Evolutionary conservation across 2,888 invertebrate species (phyloP).

Genomic region (Nymphalis c-album): DNA sequence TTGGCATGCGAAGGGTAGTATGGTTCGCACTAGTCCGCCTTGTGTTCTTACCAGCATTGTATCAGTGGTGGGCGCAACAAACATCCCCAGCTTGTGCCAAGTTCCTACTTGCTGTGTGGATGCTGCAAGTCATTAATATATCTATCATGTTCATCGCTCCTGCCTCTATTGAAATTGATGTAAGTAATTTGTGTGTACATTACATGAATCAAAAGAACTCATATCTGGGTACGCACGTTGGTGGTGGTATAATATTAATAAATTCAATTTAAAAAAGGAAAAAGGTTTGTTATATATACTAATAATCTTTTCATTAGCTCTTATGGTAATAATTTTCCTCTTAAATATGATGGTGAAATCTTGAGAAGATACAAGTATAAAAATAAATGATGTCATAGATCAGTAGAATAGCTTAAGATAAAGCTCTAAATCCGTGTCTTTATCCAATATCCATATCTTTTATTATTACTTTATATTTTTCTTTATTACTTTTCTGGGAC

Average conservation of each 20-base stretch:
- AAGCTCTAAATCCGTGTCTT: no score
- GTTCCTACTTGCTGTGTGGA: slow-evolving; percentile 89
- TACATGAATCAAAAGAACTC: background rate
- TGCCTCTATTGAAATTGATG: slow-evolving; percentile 73
- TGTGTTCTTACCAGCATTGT: slow-evolving; percentile 90
- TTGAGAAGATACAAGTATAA: no score
- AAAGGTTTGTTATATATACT: no score
- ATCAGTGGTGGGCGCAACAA: slow-evolving; percentile 95
- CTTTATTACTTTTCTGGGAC: background rate
- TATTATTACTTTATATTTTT: background rate
- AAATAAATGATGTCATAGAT: no score
- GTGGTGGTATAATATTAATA: no score
- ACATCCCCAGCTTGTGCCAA: slow-evolving; percentile 89
- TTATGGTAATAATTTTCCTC: no score
- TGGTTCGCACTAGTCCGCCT: slow-evolving; percentile 91
- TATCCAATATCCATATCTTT: no score
- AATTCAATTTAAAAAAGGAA: no score
- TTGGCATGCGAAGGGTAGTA: slow-evolving; percentile 92
- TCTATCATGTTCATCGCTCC: slow-evolving; percentile 77
- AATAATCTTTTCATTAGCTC: no score
- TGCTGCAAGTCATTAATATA: slow-evolving; percentile 86
- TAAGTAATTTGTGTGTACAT: slow-evolving; percentile 62
- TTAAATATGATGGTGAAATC: no score
- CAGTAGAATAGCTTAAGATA: no score
- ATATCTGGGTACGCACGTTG: no score